Percentiles rank a stretch among this genome's conserved stretches.
Evolutionary conservation across 1,140 invertebrate genomes (phyloP).

Genomic region (Oedothorax gibbosus): DNA sequence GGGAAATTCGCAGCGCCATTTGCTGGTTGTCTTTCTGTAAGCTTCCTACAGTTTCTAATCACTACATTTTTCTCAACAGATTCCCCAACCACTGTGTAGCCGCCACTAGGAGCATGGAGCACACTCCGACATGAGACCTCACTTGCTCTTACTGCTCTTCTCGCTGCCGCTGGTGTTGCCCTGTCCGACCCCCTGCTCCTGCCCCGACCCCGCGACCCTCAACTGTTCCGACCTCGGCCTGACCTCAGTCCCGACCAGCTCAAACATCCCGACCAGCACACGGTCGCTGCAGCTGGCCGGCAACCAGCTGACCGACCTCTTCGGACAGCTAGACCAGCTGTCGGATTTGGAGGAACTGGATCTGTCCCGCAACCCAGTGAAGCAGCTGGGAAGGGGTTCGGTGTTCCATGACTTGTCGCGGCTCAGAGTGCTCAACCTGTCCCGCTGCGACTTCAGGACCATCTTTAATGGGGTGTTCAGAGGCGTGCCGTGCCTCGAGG

Average conservation of each 20-base stretch:
- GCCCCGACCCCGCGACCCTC: not conserved
- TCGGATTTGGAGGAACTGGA: conserved; percentile 62
- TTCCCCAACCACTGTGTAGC: too few relatives aligned
- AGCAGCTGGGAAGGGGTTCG: conserved; percentile 64
- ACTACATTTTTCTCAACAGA: too few relatives aligned
- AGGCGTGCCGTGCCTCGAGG: conserved; percentile 73
- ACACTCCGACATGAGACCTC: conserved; percentile 27
- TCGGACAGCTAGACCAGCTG: conserved; percentile 39
- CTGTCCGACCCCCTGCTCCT: conserved; percentile 40
- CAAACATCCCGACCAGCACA: conserved; percentile 1
- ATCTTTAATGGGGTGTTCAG: conserved; percentile 83
- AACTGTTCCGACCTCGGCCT: conserved; percentile 47
- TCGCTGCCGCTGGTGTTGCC: not conserved
- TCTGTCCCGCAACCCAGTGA: conserved; percentile 65
- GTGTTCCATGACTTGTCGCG: conserved; percentile 81
- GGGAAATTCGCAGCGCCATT: too few relatives aligned
- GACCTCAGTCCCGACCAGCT: conserved; percentile 5
- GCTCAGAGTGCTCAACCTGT: conserved; percentile 81
- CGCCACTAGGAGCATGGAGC: not conserved
- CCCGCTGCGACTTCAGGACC: conserved; percentile 80
- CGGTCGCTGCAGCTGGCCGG: conserved; percentile 14
- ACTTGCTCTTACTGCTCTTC: conserved; percentile 26
- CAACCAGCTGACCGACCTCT: conserved; percentile 52
- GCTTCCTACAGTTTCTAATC: too few relatives aligned
- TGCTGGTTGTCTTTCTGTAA: too few relatives aligned